Evolutionary conservation across 2,888 invertebrate species (phyloP).

Genomic region (Argyra leucocephala): DNA sequence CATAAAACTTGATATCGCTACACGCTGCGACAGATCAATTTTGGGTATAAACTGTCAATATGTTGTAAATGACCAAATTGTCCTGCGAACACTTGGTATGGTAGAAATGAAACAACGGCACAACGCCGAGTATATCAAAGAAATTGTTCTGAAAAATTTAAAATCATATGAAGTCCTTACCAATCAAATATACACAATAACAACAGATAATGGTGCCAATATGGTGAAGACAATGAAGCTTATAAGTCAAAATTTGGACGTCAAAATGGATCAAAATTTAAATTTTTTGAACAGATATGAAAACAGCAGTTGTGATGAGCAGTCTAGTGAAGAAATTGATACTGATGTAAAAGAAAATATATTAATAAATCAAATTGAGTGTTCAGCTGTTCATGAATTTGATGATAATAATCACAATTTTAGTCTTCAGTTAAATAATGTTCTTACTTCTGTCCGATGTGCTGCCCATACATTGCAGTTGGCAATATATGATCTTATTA

Average conservation of each 20-base stretch:
- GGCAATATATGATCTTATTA: not conserved
- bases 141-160: constrained; percentile 17
- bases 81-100: constrained; percentile 17
- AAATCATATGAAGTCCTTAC: constrained; percentile 16
- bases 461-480: not conserved
- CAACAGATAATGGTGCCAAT: constrained; percentile 18
- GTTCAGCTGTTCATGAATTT: too few relatives aligned
- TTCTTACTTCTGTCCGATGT: not conserved
- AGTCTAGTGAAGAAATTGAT: not conserved
- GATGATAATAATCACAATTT: too few relatives aligned
- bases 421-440: not conserved
- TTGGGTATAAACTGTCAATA: constrained; percentile 21
- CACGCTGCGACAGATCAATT: constrained; percentile 16
- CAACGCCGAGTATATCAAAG: constrained; percentile 15
- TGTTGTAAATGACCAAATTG: constrained; percentile 19
- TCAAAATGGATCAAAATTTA: too few relatives aligned
- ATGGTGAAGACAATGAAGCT: constrained; percentile 12
- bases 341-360: not conserved
- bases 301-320: too few relatives aligned
- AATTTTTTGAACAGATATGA: too few relatives aligned
- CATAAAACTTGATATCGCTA: constrained; percentile 21
- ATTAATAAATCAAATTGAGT: too few relatives aligned
- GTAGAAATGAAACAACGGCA: constrained; percentile 15
- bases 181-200: constrained; percentile 20
- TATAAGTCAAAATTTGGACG: not conserved